A percentile compares a stretch with the other conserved stretches of the same genome.
Conservation (phyloP, 2,888 invertebrate genomes). For the Eucriotettix oculatus region DNA sequence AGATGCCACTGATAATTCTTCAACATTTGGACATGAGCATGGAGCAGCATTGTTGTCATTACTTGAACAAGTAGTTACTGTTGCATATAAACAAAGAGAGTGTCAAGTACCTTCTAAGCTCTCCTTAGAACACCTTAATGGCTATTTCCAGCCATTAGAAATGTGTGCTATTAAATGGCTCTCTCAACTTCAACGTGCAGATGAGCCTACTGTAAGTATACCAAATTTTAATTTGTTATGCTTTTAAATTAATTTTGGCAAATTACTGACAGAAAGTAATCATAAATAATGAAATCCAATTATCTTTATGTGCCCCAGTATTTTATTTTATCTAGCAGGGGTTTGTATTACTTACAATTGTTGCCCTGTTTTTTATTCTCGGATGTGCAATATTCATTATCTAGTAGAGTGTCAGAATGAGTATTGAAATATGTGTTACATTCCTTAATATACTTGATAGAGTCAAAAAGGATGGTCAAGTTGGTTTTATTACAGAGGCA, state of each 20-base stretch:
- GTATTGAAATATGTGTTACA: no score
- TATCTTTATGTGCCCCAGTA: no score
- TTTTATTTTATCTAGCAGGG: no score
- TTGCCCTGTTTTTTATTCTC: no score
- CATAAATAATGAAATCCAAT: no score
- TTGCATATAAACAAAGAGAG: slow-evolving; percentile 15
- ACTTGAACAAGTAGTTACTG: slow-evolving; percentile 18
- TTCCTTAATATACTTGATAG: no score
- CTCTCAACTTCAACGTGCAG: slow-evolving; percentile 12
- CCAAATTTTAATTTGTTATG: not conserved
- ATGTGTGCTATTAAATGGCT: slow-evolving; percentile 18
- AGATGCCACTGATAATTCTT: slow-evolving; percentile 28
- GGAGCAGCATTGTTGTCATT: slow-evolving; percentile 31
- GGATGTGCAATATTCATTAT: no score
- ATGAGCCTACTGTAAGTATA: slow-evolving; percentile 9
- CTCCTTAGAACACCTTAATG: slow-evolving; percentile 1
- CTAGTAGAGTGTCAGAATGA: no score
- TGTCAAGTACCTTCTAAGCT: not conserved
- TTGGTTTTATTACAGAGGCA: no score
- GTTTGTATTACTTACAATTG: no score
- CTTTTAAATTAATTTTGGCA: not conserved
- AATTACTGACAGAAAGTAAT: not conserved
- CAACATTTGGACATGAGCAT: slow-evolving; percentile 37
- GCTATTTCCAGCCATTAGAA: slow-evolving; percentile 6
- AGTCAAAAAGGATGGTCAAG: no score